phyloP scores from a whole-genome alignment of 2,888 invertebrate species.

The Lasiommata megera region DNA sequence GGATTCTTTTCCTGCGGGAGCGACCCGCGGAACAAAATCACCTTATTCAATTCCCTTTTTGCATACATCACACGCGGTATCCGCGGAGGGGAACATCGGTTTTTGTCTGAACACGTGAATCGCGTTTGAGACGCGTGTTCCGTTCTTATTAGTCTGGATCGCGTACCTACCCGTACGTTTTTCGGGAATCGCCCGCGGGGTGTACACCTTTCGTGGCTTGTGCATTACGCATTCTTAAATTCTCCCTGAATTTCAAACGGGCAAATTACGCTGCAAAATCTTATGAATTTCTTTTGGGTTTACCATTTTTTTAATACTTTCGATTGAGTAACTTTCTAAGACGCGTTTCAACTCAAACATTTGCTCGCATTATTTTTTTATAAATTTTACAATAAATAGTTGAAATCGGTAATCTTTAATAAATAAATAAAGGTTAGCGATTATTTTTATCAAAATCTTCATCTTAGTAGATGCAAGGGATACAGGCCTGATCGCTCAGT shows the following conservation, averaged over 20 bases:
- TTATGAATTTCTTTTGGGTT: neutral
- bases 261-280: slow-evolving; percentile 2
- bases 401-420: no score
- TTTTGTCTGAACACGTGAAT: slow-evolving; percentile 79
- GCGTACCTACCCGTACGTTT: slow-evolving; percentile 51
- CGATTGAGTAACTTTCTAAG: neutral
- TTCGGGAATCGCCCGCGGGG: slow-evolving; percentile 61
- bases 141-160: slow-evolving; percentile 77
- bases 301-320: neutral
- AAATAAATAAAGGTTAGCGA: no score
- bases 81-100: slow-evolving; percentile 65
- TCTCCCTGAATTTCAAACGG: slow-evolving; percentile 20
- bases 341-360: neutral
- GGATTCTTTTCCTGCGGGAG: slow-evolving; percentile 78
- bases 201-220: slow-evolving; percentile 36
- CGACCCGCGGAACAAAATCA: slow-evolving; percentile 78
- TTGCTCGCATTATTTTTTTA: no score
- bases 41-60: slow-evolving; percentile 82
- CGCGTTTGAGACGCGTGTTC: slow-evolving; percentile 76
- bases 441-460: no score
- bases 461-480: no score
- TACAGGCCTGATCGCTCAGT: no score
- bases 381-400: no score
- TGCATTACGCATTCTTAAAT: slow-evolving; percentile 32
- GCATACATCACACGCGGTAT: slow-evolving; percentile 78